Base-by-base conservation (phyloP, 1,140 invertebrate species). In the Ips typographus region DNA sequence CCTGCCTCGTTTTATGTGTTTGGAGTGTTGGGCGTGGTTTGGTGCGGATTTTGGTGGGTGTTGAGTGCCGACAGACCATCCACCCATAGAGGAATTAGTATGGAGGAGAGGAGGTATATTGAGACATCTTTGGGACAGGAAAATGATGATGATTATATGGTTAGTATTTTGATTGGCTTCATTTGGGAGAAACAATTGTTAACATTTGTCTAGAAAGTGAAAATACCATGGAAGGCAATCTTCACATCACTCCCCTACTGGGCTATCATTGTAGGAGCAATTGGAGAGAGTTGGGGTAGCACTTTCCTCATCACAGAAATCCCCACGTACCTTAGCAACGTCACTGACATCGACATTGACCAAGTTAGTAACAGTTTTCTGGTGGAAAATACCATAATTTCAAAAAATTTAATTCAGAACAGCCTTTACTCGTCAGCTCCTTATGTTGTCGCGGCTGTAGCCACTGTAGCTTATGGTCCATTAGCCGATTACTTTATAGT, bases 261-360 rank as follows among this genome's bases (percentile, higher is more conserved):
- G 90, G 90, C 94, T 0, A 82, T 96, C 6, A 85, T 94, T 42
- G 78, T 94, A 0, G 88, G 86, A 0, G 92, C 97, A 76, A 91
- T 92, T 77, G 89, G 92, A 0, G 91, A 95, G 76, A 93, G 93
- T 76, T 98, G 94, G 95, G 94, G 94, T 1, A 94, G 93, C 76
- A 96, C 94, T 82, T 96, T 92, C 3, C 84, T 98, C 52, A 83
- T 98, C 51, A 95, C 94, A 0, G 89, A 95, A 80, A 89, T 98
- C 71, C 96, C 96, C 0, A 91, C 88, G 1, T 99, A 95, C 77
- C 89, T 98, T 84, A 89, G 89, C 38, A 86, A 88, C 63, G 88
- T 97, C 0, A 83, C 98, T 0, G 81, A 88, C 60, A 91, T 92
- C 72, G 84, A 96, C 60, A 89, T 97, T 39, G 85, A 89, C 79